Evolutionary conservation across 30 jellyfish, hydroid and myxozoan genomes (phyloP).

Genomic region (Rhopilema esculentum): DNA sequence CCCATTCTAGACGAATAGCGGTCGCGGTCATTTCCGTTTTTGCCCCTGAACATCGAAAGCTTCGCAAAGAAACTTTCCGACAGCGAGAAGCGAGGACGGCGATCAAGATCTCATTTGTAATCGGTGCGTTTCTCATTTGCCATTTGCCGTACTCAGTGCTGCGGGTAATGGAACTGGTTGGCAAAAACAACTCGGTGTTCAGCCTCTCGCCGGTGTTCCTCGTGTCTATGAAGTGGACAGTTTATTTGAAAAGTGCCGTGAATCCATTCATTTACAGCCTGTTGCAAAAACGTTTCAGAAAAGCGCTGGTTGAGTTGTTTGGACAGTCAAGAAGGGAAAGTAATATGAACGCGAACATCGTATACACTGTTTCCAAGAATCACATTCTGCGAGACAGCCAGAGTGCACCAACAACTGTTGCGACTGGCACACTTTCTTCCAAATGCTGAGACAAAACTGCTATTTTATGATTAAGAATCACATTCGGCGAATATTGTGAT

Average conservation of each 20-base stretch:
- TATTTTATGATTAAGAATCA: too few relatives aligned
- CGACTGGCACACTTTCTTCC: not conserved
- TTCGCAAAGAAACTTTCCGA: conserved; percentile 75
- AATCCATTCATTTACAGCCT: conserved; percentile 84
- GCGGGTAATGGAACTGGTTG: conserved; percentile 67
- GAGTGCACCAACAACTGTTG: not conserved
- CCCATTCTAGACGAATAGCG: conserved; percentile 85
- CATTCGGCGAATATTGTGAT: too few relatives aligned
- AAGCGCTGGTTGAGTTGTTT: conserved; percentile 65
- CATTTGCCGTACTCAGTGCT: conserved; percentile 80
- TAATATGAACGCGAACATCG: not conserved
- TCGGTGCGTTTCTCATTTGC: conserved; percentile 82
- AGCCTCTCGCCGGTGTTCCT: conserved; percentile 47
- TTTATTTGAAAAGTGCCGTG: conserved; percentile 82
- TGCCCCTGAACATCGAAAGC: conserved; percentile 48
- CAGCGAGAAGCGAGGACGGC: conserved; percentile 91
- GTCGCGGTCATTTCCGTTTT: conserved; percentile 68
- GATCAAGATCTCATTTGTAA: conserved; percentile 74
- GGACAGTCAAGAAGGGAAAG: conserved; percentile 23
- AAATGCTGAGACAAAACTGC: too few relatives aligned
- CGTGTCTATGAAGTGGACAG: conserved; percentile 74
- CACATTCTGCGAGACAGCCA: conserved; percentile 47
- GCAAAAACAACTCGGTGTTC: conserved; percentile 17
- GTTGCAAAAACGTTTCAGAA: conserved; percentile 80
- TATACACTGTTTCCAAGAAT: conserved; percentile 25